A percentile compares a stretch with the other conserved stretches of the same genome.
Evolutionary conservation across 1,140 invertebrate genomes (phyloP).

Genomic region (Caligus rogercresseyi): DNA sequence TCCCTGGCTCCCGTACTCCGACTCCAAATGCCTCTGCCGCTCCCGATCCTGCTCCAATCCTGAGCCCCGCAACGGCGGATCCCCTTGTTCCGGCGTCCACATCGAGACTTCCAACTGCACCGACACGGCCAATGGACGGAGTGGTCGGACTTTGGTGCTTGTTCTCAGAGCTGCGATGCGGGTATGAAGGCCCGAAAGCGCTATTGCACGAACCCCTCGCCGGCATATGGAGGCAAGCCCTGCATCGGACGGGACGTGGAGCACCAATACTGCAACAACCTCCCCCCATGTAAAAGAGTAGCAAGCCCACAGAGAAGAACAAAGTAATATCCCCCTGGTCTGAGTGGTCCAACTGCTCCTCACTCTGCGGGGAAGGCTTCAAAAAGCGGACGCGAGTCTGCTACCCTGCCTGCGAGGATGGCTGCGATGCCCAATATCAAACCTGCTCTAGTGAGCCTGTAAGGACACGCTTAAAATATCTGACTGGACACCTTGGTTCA

Average conservation of each 20-base stretch:
- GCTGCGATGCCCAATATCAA: constrained; percentile 6
- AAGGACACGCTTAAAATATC: constrained; percentile 8
- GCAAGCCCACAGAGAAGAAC: neutral
- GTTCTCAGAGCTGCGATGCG: constrained; percentile 38
- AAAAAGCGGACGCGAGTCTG: neutral
- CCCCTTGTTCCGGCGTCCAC: constrained; percentile 27
- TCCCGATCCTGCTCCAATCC: constrained; percentile 60
- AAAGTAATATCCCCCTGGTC: neutral
- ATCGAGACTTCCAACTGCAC: constrained; percentile 35
- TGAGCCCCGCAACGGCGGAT: constrained; percentile 53
- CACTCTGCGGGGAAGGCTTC: constrained; percentile 17
- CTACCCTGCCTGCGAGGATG: neutral
- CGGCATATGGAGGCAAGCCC: constrained; percentile 27
- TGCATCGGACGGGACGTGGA: constrained; percentile 32
- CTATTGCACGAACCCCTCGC: constrained; percentile 29
- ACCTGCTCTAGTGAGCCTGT: constrained; percentile 6
- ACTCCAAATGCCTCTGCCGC: constrained; percentile 54
- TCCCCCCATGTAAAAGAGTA: constrained; percentile 7
- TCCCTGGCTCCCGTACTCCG: constrained; percentile 24
- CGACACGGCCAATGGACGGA: constrained; percentile 31
- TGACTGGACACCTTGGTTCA: constrained; percentile 19
- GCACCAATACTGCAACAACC: constrained; percentile 43
- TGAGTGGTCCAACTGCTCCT: constrained; percentile 10
- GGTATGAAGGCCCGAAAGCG: constrained; percentile 32
- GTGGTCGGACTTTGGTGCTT: constrained; percentile 30